phyloP scores from a whole-genome alignment of 2,888 invertebrate genomes.

The Synergus umbraculus region DNA sequence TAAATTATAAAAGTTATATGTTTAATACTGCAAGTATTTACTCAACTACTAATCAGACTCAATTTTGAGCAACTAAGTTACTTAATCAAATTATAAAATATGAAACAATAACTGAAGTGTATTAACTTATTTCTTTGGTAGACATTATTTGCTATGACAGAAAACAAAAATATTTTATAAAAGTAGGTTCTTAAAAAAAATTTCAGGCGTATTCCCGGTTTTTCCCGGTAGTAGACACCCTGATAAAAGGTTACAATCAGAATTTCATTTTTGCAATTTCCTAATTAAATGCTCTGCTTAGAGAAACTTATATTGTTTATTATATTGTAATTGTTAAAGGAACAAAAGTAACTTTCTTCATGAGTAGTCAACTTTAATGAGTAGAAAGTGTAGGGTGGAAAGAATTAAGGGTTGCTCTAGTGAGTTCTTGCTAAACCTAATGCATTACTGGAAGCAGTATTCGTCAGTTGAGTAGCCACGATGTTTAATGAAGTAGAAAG shows the following conservation, averaged over 20 bases:
- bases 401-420: conserved; percentile 29
- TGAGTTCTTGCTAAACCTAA: conserved; percentile 29
- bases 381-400: neutral
- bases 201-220: no score
- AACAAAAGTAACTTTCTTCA: neutral
- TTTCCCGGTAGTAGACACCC: no score
- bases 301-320: neutral
- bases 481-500: conserved; percentile 67
- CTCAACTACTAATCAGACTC: no score
- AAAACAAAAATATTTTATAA: no score
- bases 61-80: no score
- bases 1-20: no score
- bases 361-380: neutral
- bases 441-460: conserved; percentile 55
- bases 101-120: no score
- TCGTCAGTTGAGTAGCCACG: conserved; percentile 54
- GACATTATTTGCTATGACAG: no score
- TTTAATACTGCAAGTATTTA: no score
- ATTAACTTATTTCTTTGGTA: no score
- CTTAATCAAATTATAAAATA: no score
- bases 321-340: neutral
- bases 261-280: neutral
- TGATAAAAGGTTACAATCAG: neutral
- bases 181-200: no score
- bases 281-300: neutral